Evolutionary conservation across 2,113 vertebrate species (phyloP), one percentile per base, ranked within the genome.

Genomic region (Brachionichthys hirsutus): DNA sequence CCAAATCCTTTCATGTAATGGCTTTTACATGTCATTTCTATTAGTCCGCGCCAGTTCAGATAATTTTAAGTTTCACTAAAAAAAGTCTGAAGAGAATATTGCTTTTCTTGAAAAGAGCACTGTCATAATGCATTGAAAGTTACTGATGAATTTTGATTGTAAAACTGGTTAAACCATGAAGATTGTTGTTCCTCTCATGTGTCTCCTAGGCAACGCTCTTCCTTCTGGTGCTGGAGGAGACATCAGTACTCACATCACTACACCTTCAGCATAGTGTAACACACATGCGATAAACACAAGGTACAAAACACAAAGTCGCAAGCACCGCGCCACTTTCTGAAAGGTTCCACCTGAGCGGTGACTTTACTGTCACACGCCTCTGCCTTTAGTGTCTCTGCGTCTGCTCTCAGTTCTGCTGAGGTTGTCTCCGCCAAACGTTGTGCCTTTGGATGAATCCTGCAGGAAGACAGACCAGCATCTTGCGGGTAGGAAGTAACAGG

Each of bases 21-120:
- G n/a, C n/a, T n/a, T n/a, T n/a, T n/a, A n/a, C n/a, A n/a, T n/a
- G 14, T 42, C 13, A 10, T 41, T 60, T 71, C n/a, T 34, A 62
- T 18, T 38, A 45, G 61, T n/a, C n/a, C n/a, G n/a, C n/a, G n/a
- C n/a, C n/a, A n/a, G n/a, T 18, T 12, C 40, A n/a, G 30, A 52
- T 4, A 48, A 19, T 59, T 2, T 52, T 54, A 49, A 51, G 47
- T 10, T 52, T 55, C 30, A 22, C 36, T 30, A 49, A 9, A 45
- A 65, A 68, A 57, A 46, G 36, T 18, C 1, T 52, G 11, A 43
- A 59, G 16, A 54, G 17, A 70, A 54, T 49, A 74, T 49, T 68
- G 48, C 45, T 64, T 66, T 11, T 43, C 38, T 47, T 38, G 0
- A 51, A 24, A 58, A 70, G 24, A 30, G 24, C 24, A 30, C 24